Evolutionary conservation across 2,888 invertebrate species (phyloP), one percentile per base, ranked within the genome.

Genomic region (Ormyrus pomaceus): DNA sequence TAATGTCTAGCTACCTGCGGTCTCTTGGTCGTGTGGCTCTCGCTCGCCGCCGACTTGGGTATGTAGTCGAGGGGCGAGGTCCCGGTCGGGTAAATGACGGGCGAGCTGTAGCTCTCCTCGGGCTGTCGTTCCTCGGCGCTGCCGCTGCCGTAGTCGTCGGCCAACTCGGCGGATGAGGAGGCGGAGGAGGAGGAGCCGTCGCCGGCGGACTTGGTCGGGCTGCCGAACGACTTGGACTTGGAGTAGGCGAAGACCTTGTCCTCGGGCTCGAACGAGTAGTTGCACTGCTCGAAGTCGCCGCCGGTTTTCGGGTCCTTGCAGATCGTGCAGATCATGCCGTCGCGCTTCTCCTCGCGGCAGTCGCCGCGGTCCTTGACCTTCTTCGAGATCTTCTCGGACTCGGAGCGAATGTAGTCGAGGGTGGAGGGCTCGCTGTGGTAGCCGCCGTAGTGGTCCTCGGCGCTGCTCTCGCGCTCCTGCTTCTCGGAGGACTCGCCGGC

Each of bases 201-300:
- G n/a, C 55, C 61, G 7, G 51, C 59, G 46, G 1, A 73, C n/a
- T 82, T 78, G 1, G 79, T 83, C 0, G 88, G 87, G 19, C 74
- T 87, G 5, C 88, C 89, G n/a, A 86, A 87, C 0, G 86, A 85
- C 13, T 86, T 86, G 2, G 88, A 87, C 55, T 85, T 87, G 9
- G 87, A 87, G 69, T 89, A 91, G 0, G 89, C 88, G 78, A 88
- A 91, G 2, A 87, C 92, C 87, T 95, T 94, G 82, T 95, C 95
- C 85, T 93, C 93, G 0, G 95, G 95, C 82, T 94, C 93, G 0
- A 94, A 94, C 9, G 95, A 94, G 89, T 96, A 97, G 0, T 95
- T 95, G 87, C 96, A 97, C 11, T 94, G 95, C 88, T 96, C 96
- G 83, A 94, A 96, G 81, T 94, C 94, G 50, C 95, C 95, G 64